Percentiles rank a stretch among this genome's conserved stretches.
phyloP scores from a whole-genome alignment of 2,797 vertebrate species.

The Natrix natrix region DNA sequence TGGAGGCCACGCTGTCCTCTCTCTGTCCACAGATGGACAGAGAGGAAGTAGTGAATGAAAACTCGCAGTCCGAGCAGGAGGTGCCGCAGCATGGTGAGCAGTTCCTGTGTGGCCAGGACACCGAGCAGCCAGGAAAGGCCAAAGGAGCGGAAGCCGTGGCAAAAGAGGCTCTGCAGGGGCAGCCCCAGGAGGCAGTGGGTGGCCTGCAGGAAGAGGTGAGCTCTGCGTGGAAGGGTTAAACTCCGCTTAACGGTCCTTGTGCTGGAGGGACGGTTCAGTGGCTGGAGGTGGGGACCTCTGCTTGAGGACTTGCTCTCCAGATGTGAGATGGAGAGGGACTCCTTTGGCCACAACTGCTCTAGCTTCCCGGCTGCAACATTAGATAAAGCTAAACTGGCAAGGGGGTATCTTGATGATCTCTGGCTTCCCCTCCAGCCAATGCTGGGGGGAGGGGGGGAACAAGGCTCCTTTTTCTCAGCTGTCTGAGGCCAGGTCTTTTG shows the following conservation, averaged over 20 bases:
- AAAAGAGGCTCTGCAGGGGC: neutral
- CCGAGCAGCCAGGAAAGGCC: neutral
- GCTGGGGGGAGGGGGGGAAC: neutral
- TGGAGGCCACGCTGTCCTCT: neutral
- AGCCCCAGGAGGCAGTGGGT: neutral
- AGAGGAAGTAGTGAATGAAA: neutral
- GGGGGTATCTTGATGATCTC: neutral
- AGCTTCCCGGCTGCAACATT: neutral
- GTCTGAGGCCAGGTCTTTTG: neutral
- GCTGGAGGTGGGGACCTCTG: neutral
- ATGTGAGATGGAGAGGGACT: neutral
- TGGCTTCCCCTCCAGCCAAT: neutral
- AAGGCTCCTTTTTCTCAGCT: neutral
- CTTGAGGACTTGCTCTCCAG: neutral
- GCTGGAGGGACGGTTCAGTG: no score
- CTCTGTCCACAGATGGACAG: neutral
- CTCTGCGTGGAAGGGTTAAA: fast-evolving
- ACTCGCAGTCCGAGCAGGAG: no score
- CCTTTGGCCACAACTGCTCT: neutral
- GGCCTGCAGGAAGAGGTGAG: neutral
- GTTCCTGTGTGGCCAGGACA: neutral
- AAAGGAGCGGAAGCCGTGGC: neutral
- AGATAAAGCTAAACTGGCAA: neutral
- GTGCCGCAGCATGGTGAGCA: neutral
- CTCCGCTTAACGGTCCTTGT: neutral